phyloP scores from a whole-genome alignment of 2,888 invertebrate species.

The Lysandra bellargus region DNA sequence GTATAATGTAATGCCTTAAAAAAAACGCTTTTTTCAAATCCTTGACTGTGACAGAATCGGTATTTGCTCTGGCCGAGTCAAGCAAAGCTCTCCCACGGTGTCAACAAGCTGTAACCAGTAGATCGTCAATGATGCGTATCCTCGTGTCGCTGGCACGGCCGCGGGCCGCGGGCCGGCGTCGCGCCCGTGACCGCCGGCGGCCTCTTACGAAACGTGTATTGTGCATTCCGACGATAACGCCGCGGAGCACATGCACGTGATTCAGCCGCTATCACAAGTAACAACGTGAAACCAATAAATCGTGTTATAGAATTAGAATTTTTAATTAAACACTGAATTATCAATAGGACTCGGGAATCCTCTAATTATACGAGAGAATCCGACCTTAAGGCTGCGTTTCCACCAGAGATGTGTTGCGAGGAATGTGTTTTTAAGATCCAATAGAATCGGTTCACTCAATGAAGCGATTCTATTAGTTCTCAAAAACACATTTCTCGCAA shows the following conservation, averaged over 20 bases:
- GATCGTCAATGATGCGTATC: not conserved
- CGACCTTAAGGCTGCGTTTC: too few relatives aligned
- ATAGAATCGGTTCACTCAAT: too few relatives aligned
- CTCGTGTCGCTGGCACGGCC: slow-evolving; percentile 13
- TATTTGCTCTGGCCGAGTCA: not conserved
- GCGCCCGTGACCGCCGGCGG: slow-evolving; percentile 8
- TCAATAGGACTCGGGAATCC: not conserved
- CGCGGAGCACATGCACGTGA: not conserved
- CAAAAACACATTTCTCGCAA: too few relatives aligned
- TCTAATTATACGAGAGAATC: not conserved
- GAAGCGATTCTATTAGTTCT: too few relatives aligned
- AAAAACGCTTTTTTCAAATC: too few relatives aligned
- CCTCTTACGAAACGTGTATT: slow-evolving; percentile 16
- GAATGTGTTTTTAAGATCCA: too few relatives aligned
- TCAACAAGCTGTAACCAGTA: not conserved
- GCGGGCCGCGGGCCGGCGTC: not conserved
- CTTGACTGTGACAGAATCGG: too few relatives aligned
- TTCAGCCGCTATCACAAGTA: not conserved
- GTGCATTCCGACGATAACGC: not conserved
- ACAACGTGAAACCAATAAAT: not conserved
- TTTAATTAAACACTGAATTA: not conserved
- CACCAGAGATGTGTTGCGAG: too few relatives aligned
- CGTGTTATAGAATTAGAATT: not conserved
- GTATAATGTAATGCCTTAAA: too few relatives aligned
- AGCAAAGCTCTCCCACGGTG: not conserved